A percentile compares a stretch with the other conserved stretches of the same genome.
phyloP scores from a whole-genome alignment of 2,797 vertebrate species.

The Taenioides sp. region DNA sequence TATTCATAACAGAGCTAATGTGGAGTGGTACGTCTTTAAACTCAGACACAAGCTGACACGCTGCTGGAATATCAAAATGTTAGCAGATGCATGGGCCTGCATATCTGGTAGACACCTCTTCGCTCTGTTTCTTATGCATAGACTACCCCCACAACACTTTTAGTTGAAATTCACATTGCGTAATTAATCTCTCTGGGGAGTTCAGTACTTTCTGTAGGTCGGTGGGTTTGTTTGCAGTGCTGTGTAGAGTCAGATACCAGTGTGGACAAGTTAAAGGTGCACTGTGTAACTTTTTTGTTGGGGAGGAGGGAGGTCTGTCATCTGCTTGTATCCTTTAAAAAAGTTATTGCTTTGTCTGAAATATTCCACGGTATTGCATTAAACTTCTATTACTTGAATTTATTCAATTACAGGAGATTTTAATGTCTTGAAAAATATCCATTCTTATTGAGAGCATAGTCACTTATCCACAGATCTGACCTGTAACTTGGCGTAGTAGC shows the following conservation, averaged over 20 bases:
- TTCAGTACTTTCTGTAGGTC: neutral
- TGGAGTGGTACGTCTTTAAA: constrained; percentile 29
- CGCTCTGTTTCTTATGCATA: constrained; percentile 9
- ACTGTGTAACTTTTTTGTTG: too few relatives aligned
- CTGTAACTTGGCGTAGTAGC: too few relatives aligned
- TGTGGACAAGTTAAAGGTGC: neutral
- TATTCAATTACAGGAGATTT: too few relatives aligned
- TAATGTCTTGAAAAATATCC: too few relatives aligned
- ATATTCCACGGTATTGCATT: too few relatives aligned
- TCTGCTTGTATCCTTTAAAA: too few relatives aligned
- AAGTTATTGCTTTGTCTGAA: too few relatives aligned
- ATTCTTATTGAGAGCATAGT: too few relatives aligned
- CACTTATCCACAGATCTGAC: too few relatives aligned
- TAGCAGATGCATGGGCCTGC: constrained; percentile 14
- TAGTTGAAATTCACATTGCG: neutral
- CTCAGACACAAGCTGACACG: constrained; percentile 35
- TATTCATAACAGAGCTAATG: constrained; percentile 46
- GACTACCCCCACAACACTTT: neutral
- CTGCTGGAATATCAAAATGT: constrained; percentile 40
- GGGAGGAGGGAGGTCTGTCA: too few relatives aligned
- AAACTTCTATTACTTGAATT: too few relatives aligned
- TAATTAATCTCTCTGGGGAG: neutral
- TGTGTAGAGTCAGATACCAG: neutral
- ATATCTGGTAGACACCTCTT: constrained; percentile 16
- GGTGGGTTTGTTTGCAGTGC: neutral